Percentiles rank a stretch among this genome's conserved stretches.
Conservation (phyloP, 2,113 vertebrate genomes). For the Sylvia atricapilla region DNA sequence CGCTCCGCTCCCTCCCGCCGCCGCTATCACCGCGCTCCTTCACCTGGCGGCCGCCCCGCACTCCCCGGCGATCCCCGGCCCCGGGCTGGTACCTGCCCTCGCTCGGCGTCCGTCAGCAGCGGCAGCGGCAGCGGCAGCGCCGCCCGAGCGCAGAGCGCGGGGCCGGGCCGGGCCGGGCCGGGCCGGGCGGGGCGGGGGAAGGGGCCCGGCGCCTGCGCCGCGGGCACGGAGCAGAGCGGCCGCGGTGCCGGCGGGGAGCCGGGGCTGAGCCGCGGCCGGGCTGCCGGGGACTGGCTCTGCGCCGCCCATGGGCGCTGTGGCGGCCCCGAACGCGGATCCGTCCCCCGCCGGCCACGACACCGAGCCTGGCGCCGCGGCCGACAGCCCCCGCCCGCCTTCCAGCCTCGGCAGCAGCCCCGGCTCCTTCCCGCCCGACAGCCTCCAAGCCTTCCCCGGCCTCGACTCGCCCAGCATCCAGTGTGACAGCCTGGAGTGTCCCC, state of each 20-base stretch:
- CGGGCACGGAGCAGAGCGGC: not conserved
- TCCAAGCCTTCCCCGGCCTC: not conserved
- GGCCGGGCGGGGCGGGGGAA: not conserved
- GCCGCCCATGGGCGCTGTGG: not conserved
- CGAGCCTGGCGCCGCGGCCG: not conserved
- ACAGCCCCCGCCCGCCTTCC: not conserved
- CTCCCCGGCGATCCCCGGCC: no score
- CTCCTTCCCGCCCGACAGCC: constrained; percentile 23
- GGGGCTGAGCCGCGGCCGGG: not conserved
- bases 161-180: not conserved
- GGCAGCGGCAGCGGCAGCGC: not conserved
- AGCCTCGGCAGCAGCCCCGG: constrained; percentile 37
- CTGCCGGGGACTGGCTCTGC: not conserved
- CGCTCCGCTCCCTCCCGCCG: not conserved
- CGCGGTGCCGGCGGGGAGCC: not conserved
- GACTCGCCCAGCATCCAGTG: constrained; percentile 45
- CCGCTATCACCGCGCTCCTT: not conserved
- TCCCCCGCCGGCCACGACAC: not conserved
- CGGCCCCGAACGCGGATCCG: not conserved
- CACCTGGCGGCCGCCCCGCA: not conserved
- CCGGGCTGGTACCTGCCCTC: not conserved
- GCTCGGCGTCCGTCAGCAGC: accelerated
- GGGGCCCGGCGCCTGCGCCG: not conserved
- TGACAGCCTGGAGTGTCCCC: constrained; percentile 41
- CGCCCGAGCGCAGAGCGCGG: not conserved